Conservation (phyloP, 1,140 invertebrate genomes). For the Riptortus pedestris region DNA sequence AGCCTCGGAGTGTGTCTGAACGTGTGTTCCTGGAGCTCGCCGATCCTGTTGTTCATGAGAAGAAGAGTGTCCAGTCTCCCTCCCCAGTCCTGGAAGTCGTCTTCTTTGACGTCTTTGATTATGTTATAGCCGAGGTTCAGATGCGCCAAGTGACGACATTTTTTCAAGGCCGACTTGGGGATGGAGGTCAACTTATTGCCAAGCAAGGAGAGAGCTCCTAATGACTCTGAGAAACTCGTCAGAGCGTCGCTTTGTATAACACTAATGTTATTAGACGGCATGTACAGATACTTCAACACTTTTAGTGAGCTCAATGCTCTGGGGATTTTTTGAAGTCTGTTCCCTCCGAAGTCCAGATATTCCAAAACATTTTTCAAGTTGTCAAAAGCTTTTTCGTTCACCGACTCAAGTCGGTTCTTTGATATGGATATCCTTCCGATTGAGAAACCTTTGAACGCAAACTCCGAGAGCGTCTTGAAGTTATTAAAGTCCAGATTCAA, state of each 20-base stretch:
- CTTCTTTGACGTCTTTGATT: constrained; percentile 59
- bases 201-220: constrained; percentile 67
- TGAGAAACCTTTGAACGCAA: constrained; percentile 55
- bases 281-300: constrained; percentile 62
- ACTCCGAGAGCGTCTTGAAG: constrained; percentile 49
- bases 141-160: constrained; percentile 61
- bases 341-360: constrained; percentile 74
- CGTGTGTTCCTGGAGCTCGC: constrained; percentile 56
- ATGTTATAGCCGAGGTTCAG: constrained; percentile 79
- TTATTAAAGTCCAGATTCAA: constrained; percentile 71
- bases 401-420: constrained; percentile 56
- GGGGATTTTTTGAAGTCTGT: constrained; percentile 57
- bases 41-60: constrained; percentile 73
- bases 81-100: constrained; percentile 67
- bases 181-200: constrained; percentile 65
- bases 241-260: constrained; percentile 45
- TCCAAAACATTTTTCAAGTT: constrained; percentile 61
- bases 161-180: constrained; percentile 53
- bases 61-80: constrained; percentile 63
- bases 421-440: constrained; percentile 65
- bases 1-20: constrained; percentile 59
- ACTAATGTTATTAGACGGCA: constrained; percentile 66
- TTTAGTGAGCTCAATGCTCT: constrained; percentile 52
- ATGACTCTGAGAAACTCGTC: constrained; percentile 43
- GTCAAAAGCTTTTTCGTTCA: constrained; percentile 58